Evolutionary conservation across 2,113 vertebrate genomes (phyloP).

Genomic region (Uropsilus gracilis): DNA sequence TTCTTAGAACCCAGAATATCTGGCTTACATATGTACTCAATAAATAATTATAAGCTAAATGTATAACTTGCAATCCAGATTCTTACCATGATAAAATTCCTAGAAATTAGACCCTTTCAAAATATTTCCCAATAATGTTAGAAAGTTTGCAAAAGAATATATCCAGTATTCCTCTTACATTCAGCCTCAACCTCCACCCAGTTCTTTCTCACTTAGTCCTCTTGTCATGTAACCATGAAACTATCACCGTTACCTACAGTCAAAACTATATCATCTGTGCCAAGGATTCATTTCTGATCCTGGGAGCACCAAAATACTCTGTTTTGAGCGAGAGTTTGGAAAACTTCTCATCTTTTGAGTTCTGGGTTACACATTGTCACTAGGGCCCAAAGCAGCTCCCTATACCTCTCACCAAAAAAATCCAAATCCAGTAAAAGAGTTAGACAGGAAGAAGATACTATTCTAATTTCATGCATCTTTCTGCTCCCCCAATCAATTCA

Average conservation of each 20-base stretch:
- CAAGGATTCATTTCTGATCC: background rate
- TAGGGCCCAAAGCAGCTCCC: background rate
- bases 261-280: background rate
- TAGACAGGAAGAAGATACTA: background rate
- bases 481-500: background rate
- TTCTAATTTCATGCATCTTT: background rate
- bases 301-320: background rate
- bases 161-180: too few species aligned
- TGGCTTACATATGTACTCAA: background rate
- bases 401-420: background rate
- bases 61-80: background rate
- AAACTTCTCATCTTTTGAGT: background rate
- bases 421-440: constrained; percentile 10
- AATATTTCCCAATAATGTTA: background rate
- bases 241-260: too few species aligned
- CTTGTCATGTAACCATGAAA: background rate
- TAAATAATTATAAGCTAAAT: background rate
- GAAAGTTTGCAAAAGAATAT: background rate
- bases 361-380: background rate
- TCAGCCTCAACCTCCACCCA: background rate
- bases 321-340: background rate
- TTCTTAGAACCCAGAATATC: background rate
- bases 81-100: background rate
- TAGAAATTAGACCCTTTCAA: background rate
- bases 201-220: background rate